Evolutionary conservation across 2,888 invertebrate species (phyloP).

Genomic region (Scaptomyza flava): DNA sequence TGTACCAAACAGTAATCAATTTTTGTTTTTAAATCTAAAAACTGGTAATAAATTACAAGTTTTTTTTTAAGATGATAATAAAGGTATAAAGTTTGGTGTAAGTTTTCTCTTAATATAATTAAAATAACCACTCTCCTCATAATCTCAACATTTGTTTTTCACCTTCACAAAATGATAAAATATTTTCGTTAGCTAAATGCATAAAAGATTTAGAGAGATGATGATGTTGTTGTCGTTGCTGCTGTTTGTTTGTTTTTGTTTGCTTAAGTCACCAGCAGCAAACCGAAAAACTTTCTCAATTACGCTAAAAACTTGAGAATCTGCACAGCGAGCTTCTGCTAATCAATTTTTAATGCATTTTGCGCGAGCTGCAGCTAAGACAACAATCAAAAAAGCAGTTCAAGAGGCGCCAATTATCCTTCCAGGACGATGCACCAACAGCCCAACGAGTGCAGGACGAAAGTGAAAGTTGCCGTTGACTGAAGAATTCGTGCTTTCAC

Average conservation of each 20-base stretch:
- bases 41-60: not conserved
- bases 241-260: slow-evolving; percentile 10
- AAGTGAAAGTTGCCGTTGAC: slow-evolving; percentile 43
- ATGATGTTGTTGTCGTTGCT: not conserved
- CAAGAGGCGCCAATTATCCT: slow-evolving; percentile 35
- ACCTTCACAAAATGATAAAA: not conserved
- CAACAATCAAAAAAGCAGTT: slow-evolving; percentile 35
- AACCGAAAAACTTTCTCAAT: slow-evolving; percentile 45
- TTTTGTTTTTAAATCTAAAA: not conserved
- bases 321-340: slow-evolving; percentile 27
- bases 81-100: too few species aligned
- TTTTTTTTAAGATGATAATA: not conserved
- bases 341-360: slow-evolving; percentile 57
- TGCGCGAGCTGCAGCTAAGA: slow-evolving; percentile 24
- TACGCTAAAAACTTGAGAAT: slow-evolving; percentile 32
- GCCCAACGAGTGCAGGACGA: slow-evolving; percentile 6
- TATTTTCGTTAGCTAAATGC: slow-evolving; percentile 1
- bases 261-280: not conserved
- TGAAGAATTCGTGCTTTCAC: slow-evolving; percentile 33
- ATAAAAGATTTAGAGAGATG: slow-evolving; percentile 6
- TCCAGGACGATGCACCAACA: slow-evolving; percentile 4
- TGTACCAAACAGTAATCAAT: too few species aligned
- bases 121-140: not conserved
- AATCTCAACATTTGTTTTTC: not conserved
- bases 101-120: not conserved